Conservation (phyloP, 2,888 invertebrate genomes). For the Aspidiotus rigidus region DNA sequence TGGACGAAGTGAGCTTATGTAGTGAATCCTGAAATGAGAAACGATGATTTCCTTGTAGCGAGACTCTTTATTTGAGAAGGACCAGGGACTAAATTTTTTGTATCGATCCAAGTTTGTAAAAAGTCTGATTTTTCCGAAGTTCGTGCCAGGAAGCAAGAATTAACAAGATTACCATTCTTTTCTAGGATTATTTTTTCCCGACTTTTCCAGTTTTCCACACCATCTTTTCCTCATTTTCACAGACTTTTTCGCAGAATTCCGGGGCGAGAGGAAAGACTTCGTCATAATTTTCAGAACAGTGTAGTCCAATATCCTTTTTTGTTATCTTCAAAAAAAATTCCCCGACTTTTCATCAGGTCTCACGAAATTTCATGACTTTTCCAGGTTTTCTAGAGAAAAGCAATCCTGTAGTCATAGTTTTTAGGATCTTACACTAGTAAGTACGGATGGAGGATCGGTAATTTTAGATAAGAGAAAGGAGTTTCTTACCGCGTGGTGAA, state of each 20-base stretch:
- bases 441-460: no score
- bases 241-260: neutral
- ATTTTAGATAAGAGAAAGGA: no score
- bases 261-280: neutral
- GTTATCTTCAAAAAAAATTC: neutral
- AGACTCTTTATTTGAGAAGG: no score
- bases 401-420: neutral
- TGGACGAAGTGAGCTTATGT: no score
- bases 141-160: no score
- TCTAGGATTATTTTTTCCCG: neutral
- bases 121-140: no score
- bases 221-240: neutral
- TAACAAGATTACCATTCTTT: neutral
- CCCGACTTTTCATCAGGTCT: neutral
- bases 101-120: no score
- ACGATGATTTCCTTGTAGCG: no score
- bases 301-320: neutral
- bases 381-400: neutral
- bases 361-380: neutral
- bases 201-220: neutral
- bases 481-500: no score
- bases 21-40: no score
- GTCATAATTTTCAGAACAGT: neutral
- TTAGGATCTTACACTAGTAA: no score
- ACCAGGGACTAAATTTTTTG: no score